Evolutionary conservation across 2,113 vertebrate species (phyloP), one percentile per base, ranked within the genome.

Genomic region (Dolichallabes microphthalmus): DNA sequence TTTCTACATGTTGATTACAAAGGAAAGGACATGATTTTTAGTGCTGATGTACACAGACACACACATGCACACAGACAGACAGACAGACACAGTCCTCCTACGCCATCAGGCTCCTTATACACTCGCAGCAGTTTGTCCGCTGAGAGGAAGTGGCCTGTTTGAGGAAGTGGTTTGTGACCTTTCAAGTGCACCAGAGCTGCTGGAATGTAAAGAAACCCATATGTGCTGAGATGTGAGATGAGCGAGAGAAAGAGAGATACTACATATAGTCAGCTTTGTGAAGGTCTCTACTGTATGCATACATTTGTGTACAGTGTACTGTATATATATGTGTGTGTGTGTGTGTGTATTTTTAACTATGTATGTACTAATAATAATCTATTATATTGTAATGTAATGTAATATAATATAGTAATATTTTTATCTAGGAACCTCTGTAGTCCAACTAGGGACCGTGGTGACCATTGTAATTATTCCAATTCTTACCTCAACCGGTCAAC

Each of bases 121-220:
- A 82, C 66, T 83, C 85, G 78, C 84, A 85, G 80, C 89, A 86
- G 88, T 86, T 76, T 86, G 89, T 91, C 88, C 87, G 87, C 90
- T 88, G 89, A 92, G 89, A 93, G 93, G 94, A 95, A 94, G 92
- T 92, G 82, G 87, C 88, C 84, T 88, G 90, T 92, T 92, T 94
- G 91, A 92, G 92, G 92, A 94, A 93, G 90, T 93, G 87, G 91
- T 90, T 92, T 92, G 93, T 94, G 93, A 94, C 93, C 93, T 95
- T 94, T 91, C 86, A 86, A 86, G 84, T 90, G 89, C 19, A 82
- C 87, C 85, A 58, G 80, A 83, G 71, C 83, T 89, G 89, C 90
- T 87, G 87, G 90, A 90, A 88, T 22, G 39, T 90, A 87, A 91
- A 88, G 89, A 87, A 85, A 85, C 82, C 89, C 89, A 91, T 89